Evolutionary conservation across 2,113 vertebrate species (phyloP).

Genomic region (Ranitomeya variabilis): DNA sequence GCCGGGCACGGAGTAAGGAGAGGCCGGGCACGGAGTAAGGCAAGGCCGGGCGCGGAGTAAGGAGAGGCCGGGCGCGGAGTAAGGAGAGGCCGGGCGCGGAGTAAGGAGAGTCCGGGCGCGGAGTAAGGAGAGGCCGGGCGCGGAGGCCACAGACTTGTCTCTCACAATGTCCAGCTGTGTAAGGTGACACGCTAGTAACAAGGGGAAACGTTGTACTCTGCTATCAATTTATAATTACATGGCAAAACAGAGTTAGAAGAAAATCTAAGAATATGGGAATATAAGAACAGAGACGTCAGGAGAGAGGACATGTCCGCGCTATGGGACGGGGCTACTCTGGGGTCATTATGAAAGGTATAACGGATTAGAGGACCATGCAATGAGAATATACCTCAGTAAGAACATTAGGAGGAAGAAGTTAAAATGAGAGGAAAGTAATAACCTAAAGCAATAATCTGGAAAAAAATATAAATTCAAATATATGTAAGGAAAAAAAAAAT

Average conservation of each 20-base stretch:
- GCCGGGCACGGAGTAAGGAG: too few species aligned
- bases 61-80: too few species aligned
- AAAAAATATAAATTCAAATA: background rate
- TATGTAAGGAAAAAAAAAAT: background rate
- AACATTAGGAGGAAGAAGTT: background rate
- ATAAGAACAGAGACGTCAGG: background rate
- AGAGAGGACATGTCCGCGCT: background rate
- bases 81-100: too few species aligned
- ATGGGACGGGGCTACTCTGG: background rate
- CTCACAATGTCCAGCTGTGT: background rate
- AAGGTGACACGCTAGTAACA: background rate
- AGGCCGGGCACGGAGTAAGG: too few species aligned
- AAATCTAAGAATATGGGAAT: too few species aligned
- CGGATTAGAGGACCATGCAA: background rate
- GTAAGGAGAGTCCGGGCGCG: too few species aligned
- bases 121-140: too few species aligned
- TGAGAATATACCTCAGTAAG: background rate
- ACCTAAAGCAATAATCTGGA: background rate
- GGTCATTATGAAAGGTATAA: background rate
- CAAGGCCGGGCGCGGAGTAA: too few species aligned
- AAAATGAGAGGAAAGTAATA: too few species aligned
- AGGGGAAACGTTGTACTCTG: background rate
- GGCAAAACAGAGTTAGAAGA: background rate
- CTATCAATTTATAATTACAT: background rate
- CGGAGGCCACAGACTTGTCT: too few species aligned